phyloP scores from a whole-genome alignment of 2,888 invertebrate genomes.

The Pachliopta kotzebuea region DNA sequence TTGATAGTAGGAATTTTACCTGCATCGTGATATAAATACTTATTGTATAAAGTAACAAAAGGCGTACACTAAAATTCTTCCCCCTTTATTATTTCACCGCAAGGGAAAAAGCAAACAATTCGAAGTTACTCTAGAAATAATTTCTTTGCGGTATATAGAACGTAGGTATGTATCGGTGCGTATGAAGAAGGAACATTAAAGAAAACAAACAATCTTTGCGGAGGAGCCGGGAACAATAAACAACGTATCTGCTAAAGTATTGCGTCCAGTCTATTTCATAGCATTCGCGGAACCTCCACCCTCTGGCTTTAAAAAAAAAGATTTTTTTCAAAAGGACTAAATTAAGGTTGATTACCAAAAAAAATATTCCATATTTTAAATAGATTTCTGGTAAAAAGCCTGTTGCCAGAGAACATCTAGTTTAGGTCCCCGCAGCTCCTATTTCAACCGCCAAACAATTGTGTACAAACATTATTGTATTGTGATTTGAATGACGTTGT shows the following conservation, averaged over 20 bases:
- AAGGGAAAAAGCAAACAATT: conserved; percentile 11
- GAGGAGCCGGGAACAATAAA: conserved; percentile 22
- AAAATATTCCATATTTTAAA: no score
- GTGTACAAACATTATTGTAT: no score
- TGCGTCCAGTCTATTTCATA: conserved; percentile 14
- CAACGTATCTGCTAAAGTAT: conserved; percentile 14
- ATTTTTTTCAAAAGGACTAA: no score
- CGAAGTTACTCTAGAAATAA: conserved; percentile 10
- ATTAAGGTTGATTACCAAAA: no score
- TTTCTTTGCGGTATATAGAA: not conserved
- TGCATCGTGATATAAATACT: not conserved
- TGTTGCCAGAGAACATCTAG: no score
- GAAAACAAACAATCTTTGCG: conserved; percentile 23
- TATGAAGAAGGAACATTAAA: conserved; percentile 16
- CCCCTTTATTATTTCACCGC: not conserved
- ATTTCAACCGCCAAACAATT: no score
- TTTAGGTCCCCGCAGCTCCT: no score
- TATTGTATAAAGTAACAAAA: not conserved
- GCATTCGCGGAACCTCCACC: not conserved
- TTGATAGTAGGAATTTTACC: no score
- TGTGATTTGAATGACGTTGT: no score
- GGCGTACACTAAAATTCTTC: not conserved
- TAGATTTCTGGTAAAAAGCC: no score
- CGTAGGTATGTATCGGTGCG: conserved; percentile 1
- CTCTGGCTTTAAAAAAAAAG: not conserved